A percentile compares a stretch with the other conserved stretches of the same genome.
Evolutionary conservation across 1,140 invertebrate species (phyloP).

Genomic region (Drosophila pseudoananassae): DNA sequence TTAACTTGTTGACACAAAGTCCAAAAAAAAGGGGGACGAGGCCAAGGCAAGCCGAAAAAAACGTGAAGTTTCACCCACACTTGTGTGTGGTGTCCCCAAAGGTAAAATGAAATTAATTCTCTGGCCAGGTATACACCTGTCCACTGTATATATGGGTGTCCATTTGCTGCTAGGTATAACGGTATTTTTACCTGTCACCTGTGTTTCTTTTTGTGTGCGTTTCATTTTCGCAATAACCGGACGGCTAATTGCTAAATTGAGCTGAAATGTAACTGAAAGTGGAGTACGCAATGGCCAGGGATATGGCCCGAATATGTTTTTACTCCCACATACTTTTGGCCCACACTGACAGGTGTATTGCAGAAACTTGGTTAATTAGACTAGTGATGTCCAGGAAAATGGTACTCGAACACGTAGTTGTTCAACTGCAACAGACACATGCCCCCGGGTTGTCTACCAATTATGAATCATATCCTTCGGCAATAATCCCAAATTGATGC

Average conservation of each 20-base stretch:
- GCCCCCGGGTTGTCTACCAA: conserved; percentile 10
- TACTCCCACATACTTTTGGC: conserved; percentile 1
- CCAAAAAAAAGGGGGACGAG: conserved; percentile 27
- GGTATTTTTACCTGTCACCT: conserved; percentile 55
- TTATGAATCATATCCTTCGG: conserved; percentile 27
- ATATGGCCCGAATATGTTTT: conserved; percentile 3
- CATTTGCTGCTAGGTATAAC: conserved; percentile 36
- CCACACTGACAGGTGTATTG: conserved; percentile 24
- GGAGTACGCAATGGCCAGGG: neutral
- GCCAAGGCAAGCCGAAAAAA: conserved; percentile 10
- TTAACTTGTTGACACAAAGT: conserved; percentile 77
- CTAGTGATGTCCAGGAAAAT: neutral
- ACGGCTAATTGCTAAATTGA: conserved; percentile 55
- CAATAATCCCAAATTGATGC: neutral
- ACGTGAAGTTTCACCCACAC: conserved; percentile 29
- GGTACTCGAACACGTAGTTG: neutral
- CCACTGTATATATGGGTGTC: conserved; percentile 7
- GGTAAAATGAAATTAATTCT: conserved; percentile 72
- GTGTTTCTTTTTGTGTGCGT: conserved; percentile 37
- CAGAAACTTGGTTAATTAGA: conserved; percentile 68
- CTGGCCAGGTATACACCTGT: conserved; percentile 5
- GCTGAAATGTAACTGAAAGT: conserved; percentile 38
- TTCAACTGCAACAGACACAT: conserved; percentile 38
- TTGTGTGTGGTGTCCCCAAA: conserved; percentile 37
- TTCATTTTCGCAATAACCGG: conserved; percentile 38